Evolutionary conservation across 2,113 vertebrate genomes (phyloP).

Genomic region (Eurystomus gularis): DNA sequence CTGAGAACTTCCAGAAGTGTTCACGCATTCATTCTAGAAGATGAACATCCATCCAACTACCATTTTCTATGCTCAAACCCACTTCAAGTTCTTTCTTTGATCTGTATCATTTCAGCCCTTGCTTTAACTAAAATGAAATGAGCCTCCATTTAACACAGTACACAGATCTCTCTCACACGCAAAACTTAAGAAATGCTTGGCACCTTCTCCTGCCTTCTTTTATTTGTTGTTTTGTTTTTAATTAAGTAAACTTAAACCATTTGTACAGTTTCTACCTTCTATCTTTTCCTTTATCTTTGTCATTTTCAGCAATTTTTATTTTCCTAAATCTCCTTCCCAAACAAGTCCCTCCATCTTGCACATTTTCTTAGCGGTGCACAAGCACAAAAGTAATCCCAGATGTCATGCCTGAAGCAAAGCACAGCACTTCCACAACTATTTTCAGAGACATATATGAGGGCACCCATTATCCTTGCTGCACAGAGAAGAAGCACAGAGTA

Average conservation of each 20-base stretch:
- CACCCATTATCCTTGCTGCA: background rate
- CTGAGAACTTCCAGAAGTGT: background rate
- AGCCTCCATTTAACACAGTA: background rate
- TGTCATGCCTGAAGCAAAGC: background rate
- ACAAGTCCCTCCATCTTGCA: background rate
- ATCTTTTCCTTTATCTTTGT: background rate
- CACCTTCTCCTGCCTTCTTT: background rate
- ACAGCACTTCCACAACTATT: background rate
- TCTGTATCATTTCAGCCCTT: background rate
- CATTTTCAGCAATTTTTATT: background rate
- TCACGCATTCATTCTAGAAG: background rate
- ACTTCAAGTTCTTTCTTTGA: background rate
- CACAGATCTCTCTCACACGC: background rate
- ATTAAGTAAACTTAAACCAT: background rate
- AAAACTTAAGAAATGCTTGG: background rate
- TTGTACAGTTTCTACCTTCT: background rate
- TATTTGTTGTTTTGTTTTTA: background rate
- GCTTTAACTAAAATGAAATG: background rate
- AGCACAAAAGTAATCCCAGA: background rate
- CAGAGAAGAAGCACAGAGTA: background rate
- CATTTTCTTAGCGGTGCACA: background rate
- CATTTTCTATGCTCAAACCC: background rate
- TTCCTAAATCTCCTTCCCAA: background rate
- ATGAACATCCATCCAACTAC: background rate
- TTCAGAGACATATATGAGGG: background rate